Evolutionary conservation across 1,140 invertebrate species (phyloP).

Genomic region (Wiebesia pumilae): DNA sequence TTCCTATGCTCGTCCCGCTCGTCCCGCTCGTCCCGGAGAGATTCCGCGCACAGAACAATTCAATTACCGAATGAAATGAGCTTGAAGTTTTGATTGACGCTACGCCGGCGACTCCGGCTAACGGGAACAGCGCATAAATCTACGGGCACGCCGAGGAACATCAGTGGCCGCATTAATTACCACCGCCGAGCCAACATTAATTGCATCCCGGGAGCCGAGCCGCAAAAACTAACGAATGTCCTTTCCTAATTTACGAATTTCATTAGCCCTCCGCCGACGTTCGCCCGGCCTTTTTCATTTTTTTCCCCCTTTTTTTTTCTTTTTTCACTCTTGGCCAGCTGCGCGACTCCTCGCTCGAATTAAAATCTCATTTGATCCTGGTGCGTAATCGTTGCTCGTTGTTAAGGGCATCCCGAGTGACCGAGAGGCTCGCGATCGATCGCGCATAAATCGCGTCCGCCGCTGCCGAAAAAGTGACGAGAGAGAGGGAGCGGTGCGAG

Average conservation of each 20-base stretch:
- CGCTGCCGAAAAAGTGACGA: not conserved
- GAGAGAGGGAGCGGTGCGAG: no score
- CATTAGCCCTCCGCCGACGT: not conserved
- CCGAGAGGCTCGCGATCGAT: no score
- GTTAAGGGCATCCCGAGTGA: no score
- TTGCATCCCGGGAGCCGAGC: slow-evolving; percentile 32
- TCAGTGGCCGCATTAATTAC: slow-evolving; percentile 59
- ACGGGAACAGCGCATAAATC: not conserved
- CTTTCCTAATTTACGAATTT: slow-evolving; percentile 25
- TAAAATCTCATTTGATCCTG: slow-evolving; percentile 14
- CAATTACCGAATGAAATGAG: slow-evolving; percentile 49
- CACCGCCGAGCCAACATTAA: slow-evolving; percentile 57
- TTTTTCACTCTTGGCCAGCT: not conserved
- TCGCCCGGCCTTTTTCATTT: not conserved
- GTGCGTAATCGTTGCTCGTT: no score
- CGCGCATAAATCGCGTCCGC: not conserved
- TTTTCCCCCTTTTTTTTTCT: no score
- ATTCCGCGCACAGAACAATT: slow-evolving; percentile 4
- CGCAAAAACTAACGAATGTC: not conserved
- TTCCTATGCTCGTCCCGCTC: not conserved
- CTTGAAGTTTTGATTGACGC: slow-evolving; percentile 53
- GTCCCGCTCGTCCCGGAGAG: not conserved
- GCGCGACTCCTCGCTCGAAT: not conserved
- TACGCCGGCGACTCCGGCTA: slow-evolving; percentile 41
- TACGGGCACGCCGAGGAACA: not conserved